Percentiles rank a stretch among this genome's conserved stretches.
Conservation (phyloP, 2,888 invertebrate species). For the Escarpia spicata region DNA sequence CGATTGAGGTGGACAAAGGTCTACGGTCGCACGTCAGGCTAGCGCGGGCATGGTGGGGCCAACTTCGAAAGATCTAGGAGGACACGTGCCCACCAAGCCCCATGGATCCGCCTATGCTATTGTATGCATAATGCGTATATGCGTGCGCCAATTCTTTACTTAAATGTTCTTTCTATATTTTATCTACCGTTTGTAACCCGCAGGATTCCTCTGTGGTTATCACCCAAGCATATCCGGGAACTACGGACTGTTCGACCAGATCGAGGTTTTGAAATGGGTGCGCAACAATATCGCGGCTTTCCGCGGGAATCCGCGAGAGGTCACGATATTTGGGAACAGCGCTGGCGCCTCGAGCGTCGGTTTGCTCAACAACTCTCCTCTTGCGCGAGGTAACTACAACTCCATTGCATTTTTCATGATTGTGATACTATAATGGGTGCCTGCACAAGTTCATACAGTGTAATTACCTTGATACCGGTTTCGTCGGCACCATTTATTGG, state of each 20-base stretch:
- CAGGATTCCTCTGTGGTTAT: conserved; percentile 60
- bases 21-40: no score
- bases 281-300: conserved; percentile 58
- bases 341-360: conserved; percentile 63
- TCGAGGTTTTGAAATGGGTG: conserved; percentile 60
- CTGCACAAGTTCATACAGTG: no score
- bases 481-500: no score
- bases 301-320: conserved; percentile 57
- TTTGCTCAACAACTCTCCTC: conserved; percentile 42
- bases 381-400: not conserved
- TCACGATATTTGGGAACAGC: conserved; percentile 64
- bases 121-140: not conserved
- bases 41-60: no score
- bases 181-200: not conserved
- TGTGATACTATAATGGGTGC: no score
- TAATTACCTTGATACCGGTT: no score
- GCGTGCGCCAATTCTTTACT: not conserved
- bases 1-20: no score
- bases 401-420: not conserved
- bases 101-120: no score
- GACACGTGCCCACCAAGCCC: no score
- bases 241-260: conserved; percentile 63
- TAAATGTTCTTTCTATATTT: not conserved
- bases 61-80: no score
- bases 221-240: conserved; percentile 59